Percentiles rank a stretch among this genome's conserved stretches.
Evolutionary conservation across 2,113 vertebrate species (phyloP).

Genomic region (Chaenogobius annularis): DNA sequence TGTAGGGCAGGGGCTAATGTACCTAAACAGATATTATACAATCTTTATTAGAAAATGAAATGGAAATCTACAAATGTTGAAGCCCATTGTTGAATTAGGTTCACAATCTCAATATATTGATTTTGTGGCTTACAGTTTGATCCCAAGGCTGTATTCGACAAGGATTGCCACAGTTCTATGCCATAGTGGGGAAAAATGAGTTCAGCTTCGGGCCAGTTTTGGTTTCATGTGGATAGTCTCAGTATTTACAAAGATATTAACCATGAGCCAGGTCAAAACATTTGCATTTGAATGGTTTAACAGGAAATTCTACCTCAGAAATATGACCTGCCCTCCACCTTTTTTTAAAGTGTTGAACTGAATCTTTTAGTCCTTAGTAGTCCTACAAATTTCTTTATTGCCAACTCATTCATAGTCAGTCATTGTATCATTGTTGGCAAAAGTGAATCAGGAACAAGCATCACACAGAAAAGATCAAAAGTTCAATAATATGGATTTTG

Average conservation of each 20-base stretch:
- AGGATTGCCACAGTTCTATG: background rate
- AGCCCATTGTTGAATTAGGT: too few relatives aligned
- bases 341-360: background rate
- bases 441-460: conserved; percentile 13
- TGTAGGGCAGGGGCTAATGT: too few relatives aligned
- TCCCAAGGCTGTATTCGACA: too few relatives aligned
- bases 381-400: conserved; percentile 19
- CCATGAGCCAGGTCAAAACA: background rate
- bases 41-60: too few relatives aligned
- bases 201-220: background rate
- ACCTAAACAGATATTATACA: too few relatives aligned
- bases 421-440: conserved; percentile 58
- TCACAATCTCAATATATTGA: background rate
- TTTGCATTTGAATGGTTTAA: background rate
- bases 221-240: background rate
- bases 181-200: background rate
- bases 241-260: background rate
- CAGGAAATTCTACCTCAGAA: background rate
- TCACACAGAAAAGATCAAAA: conserved; percentile 23
- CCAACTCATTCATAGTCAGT: conserved; percentile 56
- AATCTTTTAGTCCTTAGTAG: conserved; percentile 12
- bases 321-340: background rate
- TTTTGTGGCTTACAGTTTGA: background rate
- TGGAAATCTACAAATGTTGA: too few relatives aligned
- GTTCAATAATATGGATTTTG: conserved; percentile 19